Conservation (phyloP, 2,113 vertebrate species). For the Solea solea region DNA sequence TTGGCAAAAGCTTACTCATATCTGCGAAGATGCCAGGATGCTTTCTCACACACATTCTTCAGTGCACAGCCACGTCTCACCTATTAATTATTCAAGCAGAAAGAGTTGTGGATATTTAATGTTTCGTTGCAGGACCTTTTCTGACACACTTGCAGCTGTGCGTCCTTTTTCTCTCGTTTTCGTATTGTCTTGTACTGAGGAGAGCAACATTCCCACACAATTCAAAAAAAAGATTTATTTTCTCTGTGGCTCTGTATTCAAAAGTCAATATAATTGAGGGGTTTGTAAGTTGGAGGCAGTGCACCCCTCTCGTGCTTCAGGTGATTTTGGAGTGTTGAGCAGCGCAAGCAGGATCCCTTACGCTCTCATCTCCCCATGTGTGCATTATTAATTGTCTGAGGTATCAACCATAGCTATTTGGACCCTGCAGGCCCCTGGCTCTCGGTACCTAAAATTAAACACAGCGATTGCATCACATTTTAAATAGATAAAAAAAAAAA, state of each 20-base stretch:
- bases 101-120: slow-evolving; percentile 75
- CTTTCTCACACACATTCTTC: slow-evolving; percentile 59
- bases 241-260: slow-evolving; percentile 14
- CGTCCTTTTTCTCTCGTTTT: slow-evolving; percentile 29
- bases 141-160: slow-evolving; percentile 22
- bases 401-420: slow-evolving; percentile 61
- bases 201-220: slow-evolving; percentile 28
- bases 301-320: slow-evolving; percentile 50
- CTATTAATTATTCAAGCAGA: slow-evolving; percentile 73
- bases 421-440: slow-evolving; percentile 60
- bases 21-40: slow-evolving; percentile 70
- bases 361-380: slow-evolving; percentile 50
- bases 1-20: slow-evolving; percentile 72
- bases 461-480: slow-evolving; percentile 61
- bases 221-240: slow-evolving; percentile 23
- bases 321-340: slow-evolving; percentile 58
- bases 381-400: slow-evolving; percentile 77
- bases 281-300: background rate
- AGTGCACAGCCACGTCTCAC: slow-evolving; percentile 43
- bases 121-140: slow-evolving; percentile 59
- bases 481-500: slow-evolving; percentile 64
- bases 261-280: slow-evolving; percentile 24
- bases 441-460: slow-evolving; percentile 72
- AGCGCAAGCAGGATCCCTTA: slow-evolving; percentile 55
- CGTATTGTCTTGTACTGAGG: slow-evolving; percentile 9